Conservation (phyloP, 2,888 invertebrate species). For the Allophyes oxyacanthae region DNA sequence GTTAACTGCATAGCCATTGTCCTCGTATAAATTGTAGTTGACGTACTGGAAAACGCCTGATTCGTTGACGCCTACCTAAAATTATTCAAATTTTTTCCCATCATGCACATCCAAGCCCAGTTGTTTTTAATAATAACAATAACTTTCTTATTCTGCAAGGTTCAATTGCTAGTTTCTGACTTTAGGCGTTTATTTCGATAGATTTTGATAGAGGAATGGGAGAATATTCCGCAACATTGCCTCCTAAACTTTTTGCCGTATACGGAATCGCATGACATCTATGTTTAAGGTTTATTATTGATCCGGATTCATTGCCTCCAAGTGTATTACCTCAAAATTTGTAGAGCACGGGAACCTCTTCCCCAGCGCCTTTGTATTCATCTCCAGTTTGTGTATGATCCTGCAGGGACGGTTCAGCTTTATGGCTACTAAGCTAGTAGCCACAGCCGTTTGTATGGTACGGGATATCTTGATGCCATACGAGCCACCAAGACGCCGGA, state of each 20-base stretch:
- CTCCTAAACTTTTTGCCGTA: too few species aligned
- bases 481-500: constrained; percentile 83
- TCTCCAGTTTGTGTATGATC: constrained; percentile 89
- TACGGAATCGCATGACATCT: too few species aligned
- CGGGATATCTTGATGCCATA: constrained; percentile 93
- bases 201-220: too few species aligned
- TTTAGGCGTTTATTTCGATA: too few species aligned
- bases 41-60: constrained; percentile 85
- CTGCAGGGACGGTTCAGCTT: constrained; percentile 90
- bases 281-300: too few species aligned
- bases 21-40: constrained; percentile 81
- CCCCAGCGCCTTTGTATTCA: constrained; percentile 59
- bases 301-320: too few species aligned
- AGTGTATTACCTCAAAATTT: constrained; percentile 51
- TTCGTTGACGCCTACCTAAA: constrained; percentile 70
- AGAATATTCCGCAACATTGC: too few species aligned
- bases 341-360: constrained; percentile 80
- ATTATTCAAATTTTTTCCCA: too few species aligned
- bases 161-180: too few species aligned
- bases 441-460: constrained; percentile 86
- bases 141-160: too few species aligned
- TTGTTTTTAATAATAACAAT: too few species aligned
- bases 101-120: too few species aligned
- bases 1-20: constrained; percentile 78
- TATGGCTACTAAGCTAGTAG: constrained; percentile 90